Percentiles rank a stretch among this genome's conserved stretches.
phyloP scores from a whole-genome alignment of 2,888 invertebrate genomes.

The Melinopterus prodromus region DNA sequence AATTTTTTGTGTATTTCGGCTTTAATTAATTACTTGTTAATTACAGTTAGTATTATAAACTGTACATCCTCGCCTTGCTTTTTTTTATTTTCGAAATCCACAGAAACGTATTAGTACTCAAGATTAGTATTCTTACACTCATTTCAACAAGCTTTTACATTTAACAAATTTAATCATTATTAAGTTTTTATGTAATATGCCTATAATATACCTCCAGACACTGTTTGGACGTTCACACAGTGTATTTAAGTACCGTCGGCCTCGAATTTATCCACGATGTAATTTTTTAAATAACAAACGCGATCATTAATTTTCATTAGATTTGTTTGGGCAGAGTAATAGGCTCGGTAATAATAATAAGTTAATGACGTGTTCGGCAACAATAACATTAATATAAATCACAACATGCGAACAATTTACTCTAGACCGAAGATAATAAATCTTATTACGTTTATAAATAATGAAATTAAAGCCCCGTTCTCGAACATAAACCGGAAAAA shows the following conservation, averaged over 20 bases:
- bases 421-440: not conserved
- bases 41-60: no score
- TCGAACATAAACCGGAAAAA: not conserved
- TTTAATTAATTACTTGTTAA: no score
- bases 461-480: not conserved
- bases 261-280: not conserved
- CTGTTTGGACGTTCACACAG: not conserved
- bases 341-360: not conserved
- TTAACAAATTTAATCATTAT: not conserved
- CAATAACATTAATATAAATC: slow-evolving; percentile 4
- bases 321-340: slow-evolving; percentile 4
- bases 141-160: no score
- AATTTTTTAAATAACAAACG: not conserved
- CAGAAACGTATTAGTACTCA: no score
- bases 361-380: not conserved
- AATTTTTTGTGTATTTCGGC: no score
- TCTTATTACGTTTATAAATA: not conserved
- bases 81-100: no score
- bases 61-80: no score
- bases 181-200: not conserved
- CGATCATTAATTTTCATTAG: not conserved
- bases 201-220: not conserved
- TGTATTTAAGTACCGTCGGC: not conserved
- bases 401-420: slow-evolving; percentile 4
- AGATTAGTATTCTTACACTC: no score